Base-by-base conservation (phyloP, 2,888 invertebrate genomes). In the Tinea semifulvella region DNA sequence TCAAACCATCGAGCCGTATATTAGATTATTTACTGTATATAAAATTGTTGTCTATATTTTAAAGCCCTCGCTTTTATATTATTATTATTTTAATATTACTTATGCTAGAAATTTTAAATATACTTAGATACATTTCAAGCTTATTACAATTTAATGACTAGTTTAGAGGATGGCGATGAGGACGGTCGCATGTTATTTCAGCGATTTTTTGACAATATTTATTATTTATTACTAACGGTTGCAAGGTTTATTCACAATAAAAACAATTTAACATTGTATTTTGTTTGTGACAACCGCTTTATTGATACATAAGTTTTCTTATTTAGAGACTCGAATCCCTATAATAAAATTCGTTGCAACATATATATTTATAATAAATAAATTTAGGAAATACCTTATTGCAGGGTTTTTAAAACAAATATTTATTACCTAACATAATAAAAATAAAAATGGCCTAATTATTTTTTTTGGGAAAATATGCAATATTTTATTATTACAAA, bases 81-180 rank as follows among this genome's bases (percentile, higher is more conserved):
- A 31, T 27, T 10, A 10, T 27, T 6, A 39, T 40, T 22, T 40
- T 22, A 11, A 11, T 40, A 22, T 40, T 22, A 13, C 4, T 40
- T 40, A 40, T 13, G 11, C 13, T 22, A 39, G 7, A 40, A 11
- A 18, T 2, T 13, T 6, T 46, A 44, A 26, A 36, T 47, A 13
- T 2, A 31, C 7, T 31, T 31, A 14, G 6, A 31, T 13, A 13
- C n/a, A n/a, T 31, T 4, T 31, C 2, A 48, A 47, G 69, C 69
- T 76, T 77, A 74, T 54, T 60, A 56, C 59, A 51, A 54, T 31
- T 31, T 46, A 73, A 69, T 67, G 66, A 77, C 79, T 80, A 80
- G 79, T 80, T 79, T 80, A 80, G 80, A 80, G 79, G 80, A 80
- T 80, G 80, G 79, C 79, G 75, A 69, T 69, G 63, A 68, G 80